A percentile compares a stretch with the other conserved stretches of the same genome.
Conservation (phyloP, 2,888 invertebrate species). For the Plagiodera versicolora region DNA sequence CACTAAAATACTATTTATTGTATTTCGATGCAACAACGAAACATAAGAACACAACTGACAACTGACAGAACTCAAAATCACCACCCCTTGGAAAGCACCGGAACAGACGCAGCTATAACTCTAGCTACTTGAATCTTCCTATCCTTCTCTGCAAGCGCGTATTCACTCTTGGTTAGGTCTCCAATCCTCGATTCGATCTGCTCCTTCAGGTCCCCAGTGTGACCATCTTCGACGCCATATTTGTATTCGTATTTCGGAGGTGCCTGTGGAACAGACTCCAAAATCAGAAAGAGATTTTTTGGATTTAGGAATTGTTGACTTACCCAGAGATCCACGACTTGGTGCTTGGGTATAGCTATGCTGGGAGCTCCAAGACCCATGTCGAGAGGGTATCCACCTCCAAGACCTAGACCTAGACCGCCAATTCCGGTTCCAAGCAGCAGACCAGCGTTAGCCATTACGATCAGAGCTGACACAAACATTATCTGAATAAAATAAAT, state of each 20-base stretch:
- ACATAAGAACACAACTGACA: background rate
- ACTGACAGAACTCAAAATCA: background rate
- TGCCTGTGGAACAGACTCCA: constrained; percentile 22
- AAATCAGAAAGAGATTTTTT: background rate
- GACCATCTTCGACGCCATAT: constrained; percentile 35
- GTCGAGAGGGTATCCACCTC: constrained; percentile 1
- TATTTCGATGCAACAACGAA: background rate
- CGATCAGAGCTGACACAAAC: constrained; percentile 5
- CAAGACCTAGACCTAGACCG: constrained; percentile 1
- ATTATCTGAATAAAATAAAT: constrained; percentile 4
- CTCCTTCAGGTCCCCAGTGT: constrained; percentile 37
- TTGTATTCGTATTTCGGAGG: constrained; percentile 37
- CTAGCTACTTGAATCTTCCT: constrained; percentile 21
- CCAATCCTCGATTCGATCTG: constrained; percentile 34
- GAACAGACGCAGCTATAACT: constrained; percentile 12
- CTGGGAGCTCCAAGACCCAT: constrained; percentile 2
- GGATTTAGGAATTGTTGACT: background rate
- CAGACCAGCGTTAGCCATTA: constrained; percentile 12
- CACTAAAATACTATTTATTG: background rate
- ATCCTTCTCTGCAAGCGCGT: constrained; percentile 18
- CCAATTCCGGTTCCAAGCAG: constrained; percentile 10
- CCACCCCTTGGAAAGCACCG: constrained; percentile 12
- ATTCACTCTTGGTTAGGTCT: constrained; percentile 30
- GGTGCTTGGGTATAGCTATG: background rate
- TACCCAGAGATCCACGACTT: background rate